Conservation (phyloP, 2,888 invertebrate genomes). For the Argyresthia albistria region DNA sequence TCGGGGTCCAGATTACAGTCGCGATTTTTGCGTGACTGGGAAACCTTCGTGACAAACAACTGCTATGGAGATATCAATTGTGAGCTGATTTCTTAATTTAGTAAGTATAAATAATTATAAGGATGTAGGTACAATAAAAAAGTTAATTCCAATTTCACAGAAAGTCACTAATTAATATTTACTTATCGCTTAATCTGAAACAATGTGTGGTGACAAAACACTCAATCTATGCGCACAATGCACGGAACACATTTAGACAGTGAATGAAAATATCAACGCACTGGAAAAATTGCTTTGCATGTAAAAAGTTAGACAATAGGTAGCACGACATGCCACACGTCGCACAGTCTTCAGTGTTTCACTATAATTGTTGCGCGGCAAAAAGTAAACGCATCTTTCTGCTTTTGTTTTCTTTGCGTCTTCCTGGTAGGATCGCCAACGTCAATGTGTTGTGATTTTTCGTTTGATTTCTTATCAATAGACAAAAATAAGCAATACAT, state of each 20-base stretch:
- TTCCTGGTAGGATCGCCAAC: conserved; percentile 31
- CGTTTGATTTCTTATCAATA: no score
- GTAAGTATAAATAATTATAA: no score
- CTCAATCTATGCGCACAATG: conserved; percentile 28
- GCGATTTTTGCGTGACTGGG: no score
- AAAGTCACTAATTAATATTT: background rate
- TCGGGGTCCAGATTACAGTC: no score
- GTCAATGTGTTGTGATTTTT: no score
- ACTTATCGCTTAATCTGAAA: background rate
- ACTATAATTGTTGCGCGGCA: conserved; percentile 45
- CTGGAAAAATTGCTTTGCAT: conserved; percentile 15
- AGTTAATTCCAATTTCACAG: background rate
- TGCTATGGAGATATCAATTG: no score
- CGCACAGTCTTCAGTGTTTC: conserved; percentile 18
- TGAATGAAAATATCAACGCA: conserved; percentile 22
- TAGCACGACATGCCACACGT: conserved; percentile 24
- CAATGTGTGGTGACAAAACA: background rate
- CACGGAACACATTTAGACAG: conserved; percentile 39
- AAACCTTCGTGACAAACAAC: no score
- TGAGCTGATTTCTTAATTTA: no score
- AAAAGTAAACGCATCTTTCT: no score
- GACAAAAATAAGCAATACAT: no score
- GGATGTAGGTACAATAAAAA: no score
- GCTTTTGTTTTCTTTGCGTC: conserved; percentile 55
- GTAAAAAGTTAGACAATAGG: conserved; percentile 54